phyloP scores from a whole-genome alignment of 1,140 invertebrate genomes.

The Drosophila oshimai region DNA sequence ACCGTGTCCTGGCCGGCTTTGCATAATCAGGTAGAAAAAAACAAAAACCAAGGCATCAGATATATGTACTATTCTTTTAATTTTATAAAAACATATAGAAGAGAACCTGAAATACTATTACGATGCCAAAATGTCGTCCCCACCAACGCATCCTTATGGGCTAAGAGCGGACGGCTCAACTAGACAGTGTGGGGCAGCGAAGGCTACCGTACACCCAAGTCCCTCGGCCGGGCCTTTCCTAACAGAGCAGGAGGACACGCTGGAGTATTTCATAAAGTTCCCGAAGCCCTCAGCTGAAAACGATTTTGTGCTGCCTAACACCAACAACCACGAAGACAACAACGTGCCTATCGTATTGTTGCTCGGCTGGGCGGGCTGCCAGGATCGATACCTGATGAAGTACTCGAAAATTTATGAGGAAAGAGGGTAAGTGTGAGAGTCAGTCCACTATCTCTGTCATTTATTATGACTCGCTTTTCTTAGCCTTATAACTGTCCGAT shows the following conservation, averaged over 20 bases:
- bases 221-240: neutral
- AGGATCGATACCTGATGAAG: constrained; percentile 89
- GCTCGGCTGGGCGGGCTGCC: constrained; percentile 91
- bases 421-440: constrained; percentile 84
- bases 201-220: constrained; percentile 8
- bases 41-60: no score
- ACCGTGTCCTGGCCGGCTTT: constrained; percentile 36
- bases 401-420: constrained; percentile 91
- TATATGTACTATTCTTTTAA: no score
- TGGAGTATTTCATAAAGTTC: constrained; percentile 87
- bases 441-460: neutral
- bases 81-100: constrained; percentile 2
- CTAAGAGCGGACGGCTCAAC: constrained; percentile 34
- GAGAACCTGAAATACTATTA: constrained; percentile 1
- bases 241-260: constrained; percentile 77
- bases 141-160: constrained; percentile 43
- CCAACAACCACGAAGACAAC: constrained; percentile 83
- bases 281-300: constrained; percentile 82
- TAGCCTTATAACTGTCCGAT: constrained; percentile 89
- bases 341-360: constrained; percentile 89
- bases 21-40: constrained; percentile 39
- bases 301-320: constrained; percentile 85
- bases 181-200: constrained; percentile 31
- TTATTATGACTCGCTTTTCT: neutral
- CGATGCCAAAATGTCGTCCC: constrained; percentile 45